Evolutionary conservation across 2,113 vertebrate genomes (phyloP).

Genomic region (Mellivora capensis): DNA sequence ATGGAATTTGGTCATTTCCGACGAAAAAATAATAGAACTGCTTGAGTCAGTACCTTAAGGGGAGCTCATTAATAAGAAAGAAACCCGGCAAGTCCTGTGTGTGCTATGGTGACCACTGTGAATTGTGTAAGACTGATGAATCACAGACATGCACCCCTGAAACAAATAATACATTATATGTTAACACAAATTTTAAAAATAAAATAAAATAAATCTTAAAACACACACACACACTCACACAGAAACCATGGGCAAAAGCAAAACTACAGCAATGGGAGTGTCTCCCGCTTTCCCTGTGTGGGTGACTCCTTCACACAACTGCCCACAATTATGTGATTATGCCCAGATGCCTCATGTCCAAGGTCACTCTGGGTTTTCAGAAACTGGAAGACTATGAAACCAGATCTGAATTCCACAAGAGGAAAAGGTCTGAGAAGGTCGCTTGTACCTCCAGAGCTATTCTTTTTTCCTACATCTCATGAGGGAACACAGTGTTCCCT

Average conservation of each 20-base stretch:
- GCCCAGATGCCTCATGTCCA: not conserved
- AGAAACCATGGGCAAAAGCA: not conserved
- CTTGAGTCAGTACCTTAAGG: constrained; percentile 64
- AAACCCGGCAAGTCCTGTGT: constrained; percentile 51
- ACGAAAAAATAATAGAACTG: constrained; percentile 75
- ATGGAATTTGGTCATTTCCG: constrained; percentile 72
- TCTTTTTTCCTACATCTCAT: constrained; percentile 30
- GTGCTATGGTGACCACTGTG: not conserved
- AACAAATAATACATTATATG: too few relatives aligned
- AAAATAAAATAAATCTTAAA: not conserved
- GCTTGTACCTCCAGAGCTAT: not conserved
- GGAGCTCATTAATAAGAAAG: constrained; percentile 75
- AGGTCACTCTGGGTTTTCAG: not conserved
- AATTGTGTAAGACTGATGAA: too few relatives aligned
- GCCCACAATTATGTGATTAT: not conserved
- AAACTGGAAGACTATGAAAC: not conserved
- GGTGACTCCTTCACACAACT: not conserved
- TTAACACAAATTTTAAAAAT: too few relatives aligned
- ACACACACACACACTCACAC: not conserved
- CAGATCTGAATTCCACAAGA: not conserved
- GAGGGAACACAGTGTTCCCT: not conserved
- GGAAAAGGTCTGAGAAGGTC: not conserved
- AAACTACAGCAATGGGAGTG: not conserved
- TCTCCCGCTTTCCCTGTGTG: not conserved
- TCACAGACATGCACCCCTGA: too few relatives aligned